Base-by-base conservation (phyloP, 2,113 vertebrate genomes). In the Vombatus ursinus region DNA sequence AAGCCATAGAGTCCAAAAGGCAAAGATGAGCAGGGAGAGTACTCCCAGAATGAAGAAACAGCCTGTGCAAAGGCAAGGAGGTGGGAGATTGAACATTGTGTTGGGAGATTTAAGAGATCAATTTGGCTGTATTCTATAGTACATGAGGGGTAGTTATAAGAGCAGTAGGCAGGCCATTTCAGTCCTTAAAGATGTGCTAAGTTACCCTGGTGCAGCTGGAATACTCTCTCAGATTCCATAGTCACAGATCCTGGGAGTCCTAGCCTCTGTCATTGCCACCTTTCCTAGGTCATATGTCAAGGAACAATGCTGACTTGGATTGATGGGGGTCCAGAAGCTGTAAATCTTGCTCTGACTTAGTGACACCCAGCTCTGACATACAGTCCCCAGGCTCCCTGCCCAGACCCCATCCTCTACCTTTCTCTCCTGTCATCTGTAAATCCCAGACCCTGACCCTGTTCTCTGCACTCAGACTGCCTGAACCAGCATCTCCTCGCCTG, bases 11-110 rank as follows among this genome's bases (percentile, higher is more conserved):
- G 44, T 92, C 91, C 44, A 93, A 50, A 2, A 68, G 52, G 24
- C 19, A 28, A 50, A 92, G 26, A 95, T 91, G 49, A 93, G 84
- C 53, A 95, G n/a, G 48, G 51, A 95, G 48, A 48, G 51, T 48
- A 47, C 2, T 84, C 94, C 53, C 53, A 23, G 51, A 22, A 25
- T 8, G 44, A 23, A 19, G 1, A 47, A 92, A 37, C n/a, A 50
- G 44, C 10, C 94, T 50, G 28, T 90, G 47, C 53, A 90, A 93
- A 96, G 48, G 12, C 37, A 22, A 44, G 11, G 26, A 8, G 54
- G 54, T 31, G 61, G 25, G 10, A 92, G 24, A 50, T 12, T 93
- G 12, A 89, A 93, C 91, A 31, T 8, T 11, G 52, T 3, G 5
- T 31, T 31, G 91, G 68, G 50, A 89, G 4, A 57, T 16, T 11